These are phyloP conservation scores for Pseudomyrmex cubaensis DNA, from an alignment of 1,140 invertebrate species.

Conservation along the genomic window DNA sequence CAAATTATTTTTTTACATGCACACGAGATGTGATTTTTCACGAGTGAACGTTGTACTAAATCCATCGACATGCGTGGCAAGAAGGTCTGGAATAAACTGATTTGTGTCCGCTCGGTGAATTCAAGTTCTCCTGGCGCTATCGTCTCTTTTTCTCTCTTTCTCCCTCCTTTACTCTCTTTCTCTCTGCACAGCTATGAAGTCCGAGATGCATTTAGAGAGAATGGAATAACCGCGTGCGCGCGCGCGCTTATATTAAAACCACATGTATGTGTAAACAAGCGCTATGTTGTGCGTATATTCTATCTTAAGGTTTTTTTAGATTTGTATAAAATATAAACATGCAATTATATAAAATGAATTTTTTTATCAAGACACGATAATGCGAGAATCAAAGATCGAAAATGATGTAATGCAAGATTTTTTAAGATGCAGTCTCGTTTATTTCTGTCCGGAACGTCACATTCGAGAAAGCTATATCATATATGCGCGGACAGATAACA, in stretches of 20 bases:
- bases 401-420: conserved; percentile 37
- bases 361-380: not conserved
- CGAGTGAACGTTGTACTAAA: not conserved
- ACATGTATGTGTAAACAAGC: not conserved
- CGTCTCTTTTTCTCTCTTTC: not conserved
- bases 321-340: no score
- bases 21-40: not conserved
- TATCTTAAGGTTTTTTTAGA: not conserved
- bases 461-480: not conserved
- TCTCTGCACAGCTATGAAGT: not conserved
- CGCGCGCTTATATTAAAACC: not conserved
- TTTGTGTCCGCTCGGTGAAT: conserved; percentile 21
- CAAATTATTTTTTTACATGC: not conserved
- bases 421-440: not conserved
- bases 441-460: conserved; percentile 36
- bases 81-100: conserved; percentile 35
- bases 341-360: no score
- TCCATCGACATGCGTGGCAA: conserved; percentile 23
- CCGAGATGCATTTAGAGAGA: conserved; percentile 19
- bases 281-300: not conserved
- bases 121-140: not conserved
- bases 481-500: not conserved
- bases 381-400: not conserved
- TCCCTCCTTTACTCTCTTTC: no score
- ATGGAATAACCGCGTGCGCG: no score